Percentiles rank a stretch among this genome's conserved stretches.
Evolutionary conservation across 2,797 vertebrate species (phyloP).

Genomic region (Malurus splendens): DNA sequence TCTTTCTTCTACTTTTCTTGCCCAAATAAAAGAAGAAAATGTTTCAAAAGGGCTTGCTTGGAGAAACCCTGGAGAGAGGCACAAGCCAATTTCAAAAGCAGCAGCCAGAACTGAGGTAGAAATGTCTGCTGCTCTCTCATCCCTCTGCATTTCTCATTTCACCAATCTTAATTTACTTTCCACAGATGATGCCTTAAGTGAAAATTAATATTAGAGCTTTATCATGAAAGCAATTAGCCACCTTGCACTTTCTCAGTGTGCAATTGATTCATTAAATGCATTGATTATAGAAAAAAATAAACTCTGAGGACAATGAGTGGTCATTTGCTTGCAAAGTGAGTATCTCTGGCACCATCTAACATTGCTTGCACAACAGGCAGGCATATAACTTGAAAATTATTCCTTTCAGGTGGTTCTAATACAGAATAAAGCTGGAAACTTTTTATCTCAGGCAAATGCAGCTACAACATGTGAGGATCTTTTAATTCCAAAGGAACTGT

Average conservation of each 20-base stretch:
- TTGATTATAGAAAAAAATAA: conserved; percentile 20
- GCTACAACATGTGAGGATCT: background rate
- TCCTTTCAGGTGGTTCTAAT: background rate
- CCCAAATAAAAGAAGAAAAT: background rate
- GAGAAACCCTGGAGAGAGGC: background rate
- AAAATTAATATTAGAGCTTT: conserved; percentile 45
- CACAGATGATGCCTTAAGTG: background rate
- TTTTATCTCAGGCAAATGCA: background rate
- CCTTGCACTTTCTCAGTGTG: conserved; percentile 30
- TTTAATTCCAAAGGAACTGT: background rate
- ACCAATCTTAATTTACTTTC: conserved; percentile 25
- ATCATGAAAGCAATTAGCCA: conserved; percentile 28
- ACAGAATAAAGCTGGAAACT: background rate
- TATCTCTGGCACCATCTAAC: background rate
- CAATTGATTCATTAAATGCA: conserved; percentile 34
- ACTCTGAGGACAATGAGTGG: background rate
- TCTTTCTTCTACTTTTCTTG: background rate
- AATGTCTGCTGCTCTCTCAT: background rate
- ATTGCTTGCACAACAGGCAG: background rate
- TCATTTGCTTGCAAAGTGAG: background rate
- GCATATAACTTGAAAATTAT: background rate
- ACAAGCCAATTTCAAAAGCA: background rate
- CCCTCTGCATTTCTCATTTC: background rate
- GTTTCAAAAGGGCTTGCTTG: background rate
- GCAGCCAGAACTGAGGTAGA: background rate